phyloP scores from a whole-genome alignment of 2,888 invertebrate species.

The Troides oblongomaculatus region DNA sequence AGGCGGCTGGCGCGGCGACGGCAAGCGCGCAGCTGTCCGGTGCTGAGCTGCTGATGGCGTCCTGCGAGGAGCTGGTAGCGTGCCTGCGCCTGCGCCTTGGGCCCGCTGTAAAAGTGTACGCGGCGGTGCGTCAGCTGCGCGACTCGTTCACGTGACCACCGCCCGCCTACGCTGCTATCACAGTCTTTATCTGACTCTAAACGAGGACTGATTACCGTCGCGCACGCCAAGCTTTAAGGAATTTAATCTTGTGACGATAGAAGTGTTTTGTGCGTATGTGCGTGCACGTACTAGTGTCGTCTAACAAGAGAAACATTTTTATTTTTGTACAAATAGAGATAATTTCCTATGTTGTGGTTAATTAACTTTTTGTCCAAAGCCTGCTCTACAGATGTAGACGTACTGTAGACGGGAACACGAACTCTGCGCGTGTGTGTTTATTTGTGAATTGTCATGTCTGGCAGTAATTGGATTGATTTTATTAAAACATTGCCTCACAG shows the following conservation, averaged over 20 bases:
- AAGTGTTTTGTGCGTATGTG: background rate
- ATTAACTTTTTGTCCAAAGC: no score
- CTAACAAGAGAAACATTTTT: background rate
- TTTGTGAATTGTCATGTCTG: no score
- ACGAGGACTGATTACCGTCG: background rate
- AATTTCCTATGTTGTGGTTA: background rate
- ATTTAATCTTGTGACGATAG: background rate
- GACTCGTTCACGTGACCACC: conserved; percentile 47
- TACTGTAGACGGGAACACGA: no score
- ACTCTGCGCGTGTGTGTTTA: no score
- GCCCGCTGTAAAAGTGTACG: conserved; percentile 88
- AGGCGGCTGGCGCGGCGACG: conserved; percentile 53
- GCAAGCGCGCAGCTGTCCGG: conserved; percentile 85
- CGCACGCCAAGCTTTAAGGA: background rate
- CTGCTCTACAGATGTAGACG: no score
- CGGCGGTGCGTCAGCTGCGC: conserved; percentile 58
- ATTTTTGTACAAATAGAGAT: background rate
- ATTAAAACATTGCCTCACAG: no score
- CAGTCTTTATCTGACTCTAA: conserved; percentile 28
- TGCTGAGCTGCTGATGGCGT: conserved; percentile 88
- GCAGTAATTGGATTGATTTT: no score
- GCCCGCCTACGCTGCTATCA: conserved; percentile 31
- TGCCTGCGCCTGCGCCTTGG: conserved; percentile 89
- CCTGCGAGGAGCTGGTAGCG: conserved; percentile 89
- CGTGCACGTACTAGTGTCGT: no score